A percentile compares a stretch with the other conserved stretches of the same genome.
These are phyloP conservation scores for Drosophila leontia DNA, from an alignment of 1,140 invertebrate genomes.

Conservation along the genomic window DNA sequence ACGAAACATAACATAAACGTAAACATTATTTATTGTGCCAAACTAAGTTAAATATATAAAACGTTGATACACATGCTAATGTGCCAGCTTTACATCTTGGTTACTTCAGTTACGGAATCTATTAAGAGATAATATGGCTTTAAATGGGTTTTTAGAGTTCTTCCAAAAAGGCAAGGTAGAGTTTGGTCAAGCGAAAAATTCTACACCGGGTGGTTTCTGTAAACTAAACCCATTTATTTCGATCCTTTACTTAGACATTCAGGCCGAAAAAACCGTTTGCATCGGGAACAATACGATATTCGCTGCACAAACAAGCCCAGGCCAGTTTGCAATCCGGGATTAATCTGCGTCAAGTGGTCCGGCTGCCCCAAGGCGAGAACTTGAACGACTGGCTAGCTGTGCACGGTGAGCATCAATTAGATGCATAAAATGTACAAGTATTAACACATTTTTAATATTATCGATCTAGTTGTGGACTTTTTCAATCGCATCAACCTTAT, in stretches of 20 bases:
- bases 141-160: conserved; percentile 91
- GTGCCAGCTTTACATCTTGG: not conserved
- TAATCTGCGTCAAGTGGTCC: conserved; percentile 94
- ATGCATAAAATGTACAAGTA: not conserved
- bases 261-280: conserved; percentile 96
- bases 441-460: conserved; percentile 1
- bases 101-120: conserved; percentile 3
- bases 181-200: conserved; percentile 23
- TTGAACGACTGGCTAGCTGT: conserved; percentile 98
- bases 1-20: conserved; percentile 7
- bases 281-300: conserved; percentile 95
- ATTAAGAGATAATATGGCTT: conserved; percentile 85
- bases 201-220: too few species aligned
- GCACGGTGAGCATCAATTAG: conserved; percentile 89
- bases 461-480: conserved; percentile 94
- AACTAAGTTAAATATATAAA: not conserved
- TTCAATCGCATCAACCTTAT: conserved; percentile 98
- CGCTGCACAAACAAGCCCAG: conserved; percentile 96
- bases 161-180: conserved; percentile 93
- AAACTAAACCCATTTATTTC: not conserved
- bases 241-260: conserved; percentile 89
- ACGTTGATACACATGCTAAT: not conserved
- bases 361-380: conserved; percentile 94
- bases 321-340: conserved; percentile 97
- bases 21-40: conserved; percentile 25